These are phyloP conservation scores for Melitaea athalia DNA, from an alignment of 2,888 invertebrate genomes.

Conservation along the genomic window DNA sequence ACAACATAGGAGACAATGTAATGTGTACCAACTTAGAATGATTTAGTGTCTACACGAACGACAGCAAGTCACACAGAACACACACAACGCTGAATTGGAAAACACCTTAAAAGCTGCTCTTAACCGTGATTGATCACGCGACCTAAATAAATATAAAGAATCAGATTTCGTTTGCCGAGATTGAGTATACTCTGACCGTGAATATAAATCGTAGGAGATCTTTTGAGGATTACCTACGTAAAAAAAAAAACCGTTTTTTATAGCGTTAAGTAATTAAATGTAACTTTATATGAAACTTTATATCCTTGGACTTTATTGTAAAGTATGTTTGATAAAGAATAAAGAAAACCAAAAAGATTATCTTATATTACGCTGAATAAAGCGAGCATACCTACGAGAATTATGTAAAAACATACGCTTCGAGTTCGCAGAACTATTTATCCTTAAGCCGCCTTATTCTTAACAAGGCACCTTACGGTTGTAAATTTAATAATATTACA, in stretches of 20 bases:
- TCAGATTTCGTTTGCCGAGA: slow-evolving; percentile 10
- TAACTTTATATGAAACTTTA: background rate
- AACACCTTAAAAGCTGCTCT: slow-evolving; percentile 27
- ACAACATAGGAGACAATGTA: slow-evolving; percentile 20
- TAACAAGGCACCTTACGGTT: too few species aligned
- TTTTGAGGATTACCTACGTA: background rate
- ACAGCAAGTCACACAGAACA: slow-evolving; percentile 14
- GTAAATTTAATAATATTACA: too few species aligned
- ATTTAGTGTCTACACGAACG: slow-evolving; percentile 27
- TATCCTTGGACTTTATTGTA: background rate
- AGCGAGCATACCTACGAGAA: background rate
- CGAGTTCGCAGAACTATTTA: background rate
- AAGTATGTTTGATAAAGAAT: background rate
- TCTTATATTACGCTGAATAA: background rate
- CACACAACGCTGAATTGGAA: slow-evolving; percentile 21
- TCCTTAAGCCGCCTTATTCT: background rate
- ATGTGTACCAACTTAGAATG: slow-evolving; percentile 22
- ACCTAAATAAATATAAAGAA: slow-evolving; percentile 25
- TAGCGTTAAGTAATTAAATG: background rate
- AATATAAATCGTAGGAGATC: background rate
- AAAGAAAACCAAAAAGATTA: background rate
- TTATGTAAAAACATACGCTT: background rate
- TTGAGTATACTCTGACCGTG: slow-evolving; percentile 8
- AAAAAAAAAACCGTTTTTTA: background rate
- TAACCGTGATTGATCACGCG: slow-evolving; percentile 32